A percentile compares a stretch with the other conserved stretches of the same genome.
Conservation (phyloP, 2,888 invertebrate genomes). For the Agrotis puta region DNA sequence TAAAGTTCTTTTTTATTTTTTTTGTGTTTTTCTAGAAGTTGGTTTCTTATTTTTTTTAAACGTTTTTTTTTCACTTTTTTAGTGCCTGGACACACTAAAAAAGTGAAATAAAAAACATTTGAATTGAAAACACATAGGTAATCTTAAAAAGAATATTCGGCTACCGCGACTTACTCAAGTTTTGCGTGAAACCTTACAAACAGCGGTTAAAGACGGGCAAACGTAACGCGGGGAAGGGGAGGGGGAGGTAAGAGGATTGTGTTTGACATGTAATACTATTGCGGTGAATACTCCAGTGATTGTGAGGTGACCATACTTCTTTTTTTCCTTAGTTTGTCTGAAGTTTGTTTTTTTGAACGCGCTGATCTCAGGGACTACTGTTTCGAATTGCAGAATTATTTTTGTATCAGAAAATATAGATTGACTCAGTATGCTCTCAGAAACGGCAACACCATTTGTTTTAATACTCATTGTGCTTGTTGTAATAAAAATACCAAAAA, state of each 20-base stretch:
- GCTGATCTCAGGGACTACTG: no score
- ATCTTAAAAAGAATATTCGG: slow-evolving; percentile 39
- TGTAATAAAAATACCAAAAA: no score
- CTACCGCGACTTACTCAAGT: slow-evolving; percentile 47
- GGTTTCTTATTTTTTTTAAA: no score
- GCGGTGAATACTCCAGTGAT: slow-evolving; percentile 73
- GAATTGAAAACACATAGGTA: not conserved
- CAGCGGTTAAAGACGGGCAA: slow-evolving; percentile 63
- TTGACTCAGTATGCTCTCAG: not conserved
- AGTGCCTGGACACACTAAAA: no score
- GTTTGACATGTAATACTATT: slow-evolving; percentile 85
- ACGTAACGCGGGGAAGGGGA: slow-evolving; percentile 36
- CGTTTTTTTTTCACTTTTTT: no score
- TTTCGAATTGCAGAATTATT: no score
- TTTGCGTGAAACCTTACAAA: slow-evolving; percentile 77
- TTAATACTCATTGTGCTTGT: no score
- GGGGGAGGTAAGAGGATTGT: slow-evolving; percentile 83
- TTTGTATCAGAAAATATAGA: no score
- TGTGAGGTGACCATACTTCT: slow-evolving; percentile 69
- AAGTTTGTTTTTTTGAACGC: no score
- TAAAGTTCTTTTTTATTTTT: no score
- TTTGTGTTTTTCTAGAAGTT: no score
- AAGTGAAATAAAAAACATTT: no score
- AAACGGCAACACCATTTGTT: not conserved
- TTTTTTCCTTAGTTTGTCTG: not conserved